Conservation (phyloP, 2,113 vertebrate species). For the Campylomormyrus numenius region DNA sequence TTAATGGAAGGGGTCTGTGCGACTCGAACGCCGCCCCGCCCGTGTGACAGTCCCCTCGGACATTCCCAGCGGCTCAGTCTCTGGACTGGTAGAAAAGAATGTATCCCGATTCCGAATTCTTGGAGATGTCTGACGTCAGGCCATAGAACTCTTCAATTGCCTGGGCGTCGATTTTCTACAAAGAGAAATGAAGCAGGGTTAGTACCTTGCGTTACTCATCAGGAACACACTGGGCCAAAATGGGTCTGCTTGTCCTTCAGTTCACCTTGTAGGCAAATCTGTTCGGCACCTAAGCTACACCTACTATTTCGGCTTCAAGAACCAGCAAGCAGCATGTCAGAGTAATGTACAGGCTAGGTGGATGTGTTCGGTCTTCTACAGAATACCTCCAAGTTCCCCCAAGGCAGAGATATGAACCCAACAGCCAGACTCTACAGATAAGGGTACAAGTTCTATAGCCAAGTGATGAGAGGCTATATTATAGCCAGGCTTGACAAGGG, state of each 20-base stretch:
- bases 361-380: not conserved
- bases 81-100: constrained; percentile 92
- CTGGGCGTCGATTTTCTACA: constrained; percentile 84
- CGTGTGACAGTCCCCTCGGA: constrained; percentile 38
- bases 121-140: constrained; percentile 87
- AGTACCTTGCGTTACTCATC: not conserved
- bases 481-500: not conserved
- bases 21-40: constrained; percentile 32
- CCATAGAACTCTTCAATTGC: constrained; percentile 92
- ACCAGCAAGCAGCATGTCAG: not conserved
- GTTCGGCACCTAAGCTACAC: not conserved
- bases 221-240: not conserved
- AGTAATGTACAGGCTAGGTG: not conserved
- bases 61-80: constrained; percentile 59
- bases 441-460: not conserved
- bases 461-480: not conserved
- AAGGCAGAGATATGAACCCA: not conserved
- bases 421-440: not conserved
- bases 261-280: not conserved
- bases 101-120: constrained; percentile 87
- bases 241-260: not conserved
- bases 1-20: constrained; percentile 34
- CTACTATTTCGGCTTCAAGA: not conserved
- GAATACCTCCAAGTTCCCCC: not conserved
- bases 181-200: not conserved